phyloP scores from a whole-genome alignment of 1,140 invertebrate species.

The Dufourea novaeangliae region DNA sequence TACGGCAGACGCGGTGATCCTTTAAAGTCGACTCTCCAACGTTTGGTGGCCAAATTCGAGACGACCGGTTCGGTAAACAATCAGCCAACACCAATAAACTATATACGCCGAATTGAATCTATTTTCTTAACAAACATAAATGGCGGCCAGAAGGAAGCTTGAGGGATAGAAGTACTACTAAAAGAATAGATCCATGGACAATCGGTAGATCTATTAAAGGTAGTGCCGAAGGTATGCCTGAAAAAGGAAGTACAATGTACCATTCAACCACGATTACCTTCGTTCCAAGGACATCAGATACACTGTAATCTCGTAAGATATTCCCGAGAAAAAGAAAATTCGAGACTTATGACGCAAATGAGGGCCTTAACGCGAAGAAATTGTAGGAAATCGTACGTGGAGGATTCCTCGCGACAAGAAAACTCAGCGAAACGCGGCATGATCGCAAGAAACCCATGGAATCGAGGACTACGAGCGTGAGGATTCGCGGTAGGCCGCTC shows the following conservation, averaged over 20 bases:
- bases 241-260: too few relatives aligned
- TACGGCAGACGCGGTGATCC: conserved; percentile 1
- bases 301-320: not conserved
- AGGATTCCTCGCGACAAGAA: not conserved
- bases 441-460: conserved; percentile 13
- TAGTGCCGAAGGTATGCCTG: too few relatives aligned
- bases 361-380: not conserved
- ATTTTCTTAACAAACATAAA: too few relatives aligned
- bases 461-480: not conserved
- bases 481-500: not conserved
- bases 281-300: not conserved
- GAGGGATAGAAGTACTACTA: too few relatives aligned
- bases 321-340: not conserved
- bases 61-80: conserved; percentile 11
- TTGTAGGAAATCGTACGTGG: not conserved
- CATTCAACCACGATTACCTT: not conserved
- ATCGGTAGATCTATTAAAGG: too few relatives aligned
- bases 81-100: conserved; percentile 8
- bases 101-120: too few relatives aligned
- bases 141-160: too few relatives aligned
- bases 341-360: not conserved
- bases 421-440: not conserved
- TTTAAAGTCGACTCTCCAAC: conserved; percentile 8
- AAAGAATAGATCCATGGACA: too few relatives aligned
- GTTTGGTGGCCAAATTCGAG: conserved; percentile 20